Evolutionary conservation across 2,888 invertebrate genomes (phyloP), one percentile per base, ranked within the genome.

Genomic region (Cyrtodaria siliqua): DNA sequence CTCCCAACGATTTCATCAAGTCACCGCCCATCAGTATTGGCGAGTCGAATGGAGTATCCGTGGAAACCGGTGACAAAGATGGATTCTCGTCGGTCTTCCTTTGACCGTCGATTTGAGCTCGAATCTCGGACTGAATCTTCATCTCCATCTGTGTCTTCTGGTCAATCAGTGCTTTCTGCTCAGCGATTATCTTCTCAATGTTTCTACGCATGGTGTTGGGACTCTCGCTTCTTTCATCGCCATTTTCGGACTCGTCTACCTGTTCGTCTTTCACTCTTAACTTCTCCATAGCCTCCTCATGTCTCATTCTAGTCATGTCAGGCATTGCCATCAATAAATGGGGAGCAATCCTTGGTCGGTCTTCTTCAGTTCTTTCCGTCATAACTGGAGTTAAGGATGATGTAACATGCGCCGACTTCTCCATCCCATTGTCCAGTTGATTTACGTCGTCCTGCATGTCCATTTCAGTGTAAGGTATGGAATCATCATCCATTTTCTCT

Each of bases 401-500:
- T 0, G 49, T 6, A 1, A 61, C 56, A 12, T 38, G 18, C 24
- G 68, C 78, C 8, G 63, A 61, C 12, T 60, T 57, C 24, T 47
- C 69, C 29, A 64, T 53, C 18, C 44, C 47, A 52, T 38, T 67
- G 20, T 68, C 68, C 1, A 57, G 40, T 27, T 52, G 62, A 0
- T 42, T 49, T 6, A 67, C 27, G 12, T 80, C 82, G 18, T 82
- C 82, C 0, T 47, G 57, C 38, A 52, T 59, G 20, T 78, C 76
- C 59, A 76, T 76, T 38, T 73, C 78, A 24, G 64, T 60, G 27
- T 57, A 76, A n/a, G 62, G 53, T n/a, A 52, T 49, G 23, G 63
- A 27, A 29, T 82, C 79, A 16, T 83, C 83, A 29, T 78, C 81
- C 72, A 78, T 78, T 40, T 81, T 78, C 27, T 81, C 81, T 8